phyloP scores from a whole-genome alignment of 1,140 invertebrate genomes.

The honey bee (Apis mellifera) region Amel_HAv3.1 CM009939.2:3964501-3965000 shows the following conservation, averaged over 20 bases:
- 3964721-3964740: not conserved
- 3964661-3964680: not conserved
- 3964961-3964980: too few species aligned
- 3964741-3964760: not conserved
- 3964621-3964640: not conserved
- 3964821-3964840: too few species aligned
- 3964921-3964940: too few species aligned
- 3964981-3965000: too few species aligned
- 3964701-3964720: not conserved
- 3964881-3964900: too few species aligned
- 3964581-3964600: slow-evolving; percentile 1
- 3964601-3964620: not conserved
- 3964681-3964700: not conserved
- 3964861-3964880: too few species aligned
- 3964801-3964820: too few species aligned
- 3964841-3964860: too few species aligned
- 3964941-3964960: too few species aligned
- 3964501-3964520: slow-evolving; percentile 42
- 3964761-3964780: not conserved
- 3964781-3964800: not conserved
- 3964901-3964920: too few species aligned
- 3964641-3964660: not conserved
- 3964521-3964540: slow-evolving; percentile 41
- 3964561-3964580: slow-evolving; percentile 52
- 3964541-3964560: slow-evolving; percentile 33